Percentiles rank a stretch among this genome's conserved stretches.
Evolutionary conservation across 2,113 vertebrate species (phyloP).

Genomic region (Clarias batrachus): DNA sequence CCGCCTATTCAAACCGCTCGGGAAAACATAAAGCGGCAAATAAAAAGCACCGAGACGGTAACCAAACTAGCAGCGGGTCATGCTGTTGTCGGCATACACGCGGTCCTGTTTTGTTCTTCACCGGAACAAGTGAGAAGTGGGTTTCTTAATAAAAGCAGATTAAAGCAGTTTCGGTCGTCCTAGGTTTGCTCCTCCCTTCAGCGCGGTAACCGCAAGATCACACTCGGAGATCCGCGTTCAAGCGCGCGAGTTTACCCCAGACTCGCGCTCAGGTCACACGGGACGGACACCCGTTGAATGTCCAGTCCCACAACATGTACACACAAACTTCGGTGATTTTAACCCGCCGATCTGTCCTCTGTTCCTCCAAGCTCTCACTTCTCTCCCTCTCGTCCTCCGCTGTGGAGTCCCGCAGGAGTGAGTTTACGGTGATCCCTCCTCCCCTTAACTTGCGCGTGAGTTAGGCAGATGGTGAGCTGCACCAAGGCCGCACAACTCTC

Average conservation of each 20-base stretch:
- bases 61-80: not conserved
- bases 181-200: constrained; percentile 50
- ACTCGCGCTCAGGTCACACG: not conserved
- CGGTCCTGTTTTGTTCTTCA: not conserved
- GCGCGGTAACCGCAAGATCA: constrained; percentile 14
- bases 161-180: constrained; percentile 24
- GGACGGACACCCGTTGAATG: constrained; percentile 47
- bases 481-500: constrained; percentile 15
- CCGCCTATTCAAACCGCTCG: constrained; percentile 24
- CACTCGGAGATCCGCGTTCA: constrained; percentile 2
- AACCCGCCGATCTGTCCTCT: not conserved
- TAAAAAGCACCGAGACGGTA: not conserved
- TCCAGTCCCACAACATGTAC: constrained; percentile 64
- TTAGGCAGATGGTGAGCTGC: constrained; percentile 13
- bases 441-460: not conserved
- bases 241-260: constrained; percentile 39
- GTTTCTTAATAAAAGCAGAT: not conserved
- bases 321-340: not conserved
- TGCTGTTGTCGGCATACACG: not conserved
- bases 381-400: not conserved
- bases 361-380: not conserved
- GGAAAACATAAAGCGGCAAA: not conserved
- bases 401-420: not conserved
- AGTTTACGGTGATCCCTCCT: constrained; percentile 9
- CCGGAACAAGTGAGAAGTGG: not conserved